Percentiles rank a stretch among this genome's conserved stretches.
These are phyloP conservation scores for Phrixothrix hirtus DNA, from an alignment of 2,888 invertebrate genomes.

Conservation along the genomic window DNA sequence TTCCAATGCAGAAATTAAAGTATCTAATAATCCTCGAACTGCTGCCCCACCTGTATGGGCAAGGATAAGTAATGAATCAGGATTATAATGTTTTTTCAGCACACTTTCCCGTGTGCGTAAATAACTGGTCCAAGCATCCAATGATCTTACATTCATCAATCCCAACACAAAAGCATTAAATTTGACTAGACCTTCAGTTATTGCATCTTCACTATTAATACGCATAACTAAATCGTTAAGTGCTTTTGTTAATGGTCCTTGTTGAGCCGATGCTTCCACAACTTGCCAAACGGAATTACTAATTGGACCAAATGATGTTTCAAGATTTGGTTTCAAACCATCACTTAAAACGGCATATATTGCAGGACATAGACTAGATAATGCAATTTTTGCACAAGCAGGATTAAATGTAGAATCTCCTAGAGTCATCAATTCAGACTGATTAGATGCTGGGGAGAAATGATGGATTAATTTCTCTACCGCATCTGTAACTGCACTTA, in stretches of 20 bases:
- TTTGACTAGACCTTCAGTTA: slow-evolving; percentile 82
- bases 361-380: slow-evolving; percentile 80
- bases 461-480: slow-evolving; percentile 75
- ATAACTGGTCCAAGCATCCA: slow-evolving; percentile 90
- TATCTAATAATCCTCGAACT: slow-evolving; percentile 68
- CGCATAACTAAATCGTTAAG: slow-evolving; percentile 81
- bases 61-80: slow-evolving; percentile 71
- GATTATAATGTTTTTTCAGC: slow-evolving; percentile 77
- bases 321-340: slow-evolving; percentile 78
- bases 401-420: slow-evolving; percentile 66
- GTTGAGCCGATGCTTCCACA: slow-evolving; percentile 84
- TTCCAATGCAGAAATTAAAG: slow-evolving; percentile 75
- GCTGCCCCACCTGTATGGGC: slow-evolving; percentile 66
- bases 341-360: slow-evolving; percentile 83
- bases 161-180: slow-evolving; percentile 89
- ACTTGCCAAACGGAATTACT: slow-evolving; percentile 89
- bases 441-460: slow-evolving; percentile 68
- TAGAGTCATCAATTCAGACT: slow-evolving; percentile 62
- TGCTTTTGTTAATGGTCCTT: slow-evolving; percentile 82
- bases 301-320: slow-evolving; percentile 84
- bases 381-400: slow-evolving; percentile 71
- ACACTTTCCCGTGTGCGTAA: slow-evolving; percentile 82
- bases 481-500: slow-evolving; percentile 73
- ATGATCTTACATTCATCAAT: slow-evolving; percentile 80
- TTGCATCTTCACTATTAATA: slow-evolving; percentile 80